A percentile compares a stretch with the other conserved stretches of the same genome.
Evolutionary conservation across 2,113 vertebrate species (phyloP).

Genomic region (Pterocles orientalis): DNA sequence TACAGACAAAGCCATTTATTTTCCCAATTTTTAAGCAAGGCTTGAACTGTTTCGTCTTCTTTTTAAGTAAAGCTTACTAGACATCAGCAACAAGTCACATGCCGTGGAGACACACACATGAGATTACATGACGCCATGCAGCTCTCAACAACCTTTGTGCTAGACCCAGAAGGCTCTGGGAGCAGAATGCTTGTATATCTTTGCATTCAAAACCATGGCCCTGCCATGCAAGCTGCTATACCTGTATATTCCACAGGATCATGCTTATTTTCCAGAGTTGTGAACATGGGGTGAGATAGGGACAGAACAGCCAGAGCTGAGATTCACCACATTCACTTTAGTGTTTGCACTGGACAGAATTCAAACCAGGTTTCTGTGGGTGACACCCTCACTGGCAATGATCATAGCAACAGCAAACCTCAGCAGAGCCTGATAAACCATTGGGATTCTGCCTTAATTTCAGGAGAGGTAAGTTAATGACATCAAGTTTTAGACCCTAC

Average conservation of each 20-base stretch:
- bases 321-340: not conserved
- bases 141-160: not conserved
- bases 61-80: constrained; percentile 1
- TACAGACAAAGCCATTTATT: constrained; percentile 15
- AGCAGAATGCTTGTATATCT: not conserved
- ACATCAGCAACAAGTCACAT: not conserved
- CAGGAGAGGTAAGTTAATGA: not conserved
- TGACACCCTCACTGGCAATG: not conserved
- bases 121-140: not conserved
- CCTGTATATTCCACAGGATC: not conserved
- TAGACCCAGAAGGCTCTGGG: not conserved
- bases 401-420: not conserved
- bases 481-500: not conserved
- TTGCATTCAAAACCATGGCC: not conserved
- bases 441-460: not conserved
- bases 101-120: not conserved
- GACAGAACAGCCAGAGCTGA: not conserved
- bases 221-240: not conserved
- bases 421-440: not conserved
- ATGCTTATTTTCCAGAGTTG: not conserved
- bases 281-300: not conserved
- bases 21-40: not conserved
- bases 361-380: not conserved
- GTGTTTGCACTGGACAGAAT: not conserved
- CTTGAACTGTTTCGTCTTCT: not conserved